Percentiles rank a stretch among this genome's conserved stretches.
phyloP scores from a whole-genome alignment of 2,797 vertebrate species.

The Chelmon rostratus region DNA sequence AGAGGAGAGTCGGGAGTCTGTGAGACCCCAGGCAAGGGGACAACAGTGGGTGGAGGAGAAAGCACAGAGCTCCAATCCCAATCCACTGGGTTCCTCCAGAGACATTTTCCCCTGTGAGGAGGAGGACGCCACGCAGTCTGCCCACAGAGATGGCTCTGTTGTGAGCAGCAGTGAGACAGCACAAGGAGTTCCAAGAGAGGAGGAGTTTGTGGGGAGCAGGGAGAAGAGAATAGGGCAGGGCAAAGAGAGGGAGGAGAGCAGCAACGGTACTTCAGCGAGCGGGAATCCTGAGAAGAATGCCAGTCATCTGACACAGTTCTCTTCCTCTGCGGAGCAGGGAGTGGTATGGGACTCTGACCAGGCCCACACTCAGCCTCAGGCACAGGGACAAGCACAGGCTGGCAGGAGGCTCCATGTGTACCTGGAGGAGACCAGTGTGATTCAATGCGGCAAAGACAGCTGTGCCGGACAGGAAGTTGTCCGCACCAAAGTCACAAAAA shows the following conservation, averaged over 20 bases:
- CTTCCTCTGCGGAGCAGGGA: constrained; percentile 63
- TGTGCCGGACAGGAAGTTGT: constrained; percentile 60
- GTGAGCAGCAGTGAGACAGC: constrained; percentile 52
- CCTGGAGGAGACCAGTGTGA: constrained; percentile 83
- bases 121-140: constrained; percentile 78
- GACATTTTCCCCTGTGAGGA: constrained; percentile 66
- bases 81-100: constrained; percentile 45
- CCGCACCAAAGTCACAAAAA: constrained; percentile 65
- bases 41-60: constrained; percentile 50
- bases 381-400: constrained; percentile 38
- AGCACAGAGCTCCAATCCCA: constrained; percentile 33
- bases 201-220: constrained; percentile 67
- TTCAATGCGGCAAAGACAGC: constrained; percentile 33
- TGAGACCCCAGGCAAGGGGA: constrained; percentile 46
- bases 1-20: constrained; percentile 43
- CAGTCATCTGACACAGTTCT: constrained; percentile 77
- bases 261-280: constrained; percentile 48
- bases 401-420: constrained; percentile 77
- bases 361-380: constrained; percentile 51
- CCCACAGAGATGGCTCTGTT: constrained; percentile 68
- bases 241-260: constrained; percentile 66
- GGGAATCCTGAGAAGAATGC: constrained; percentile 74
- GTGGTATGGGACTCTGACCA: constrained; percentile 65
- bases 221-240: constrained; percentile 56
- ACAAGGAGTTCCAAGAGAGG: constrained; percentile 69